Evolutionary conservation across 2,113 vertebrate genomes (phyloP).

Genomic region (Anser brachyrhynchus): DNA sequence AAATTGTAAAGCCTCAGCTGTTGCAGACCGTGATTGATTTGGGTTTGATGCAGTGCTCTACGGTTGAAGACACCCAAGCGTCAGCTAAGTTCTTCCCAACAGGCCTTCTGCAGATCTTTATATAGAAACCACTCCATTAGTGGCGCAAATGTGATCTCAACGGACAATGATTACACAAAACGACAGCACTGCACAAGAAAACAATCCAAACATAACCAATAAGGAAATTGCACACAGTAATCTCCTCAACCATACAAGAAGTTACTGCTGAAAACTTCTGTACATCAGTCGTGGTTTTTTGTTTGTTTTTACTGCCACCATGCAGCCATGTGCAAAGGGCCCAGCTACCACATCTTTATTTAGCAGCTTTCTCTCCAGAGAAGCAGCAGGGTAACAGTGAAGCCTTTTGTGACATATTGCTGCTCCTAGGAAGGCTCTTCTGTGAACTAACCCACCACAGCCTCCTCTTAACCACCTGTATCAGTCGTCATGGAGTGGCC

Average conservation of each 20-base stretch:
- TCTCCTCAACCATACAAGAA: background rate
- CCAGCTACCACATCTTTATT: background rate
- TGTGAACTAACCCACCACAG: background rate
- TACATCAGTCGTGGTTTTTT: background rate
- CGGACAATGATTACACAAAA: background rate
- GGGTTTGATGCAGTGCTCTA: background rate
- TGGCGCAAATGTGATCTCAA: rapidly evolving
- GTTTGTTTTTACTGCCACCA: background rate
- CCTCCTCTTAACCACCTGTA: background rate
- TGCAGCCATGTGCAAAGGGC: background rate
- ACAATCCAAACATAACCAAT: rapidly evolving
- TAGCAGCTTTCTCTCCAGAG: background rate
- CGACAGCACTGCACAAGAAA: background rate
- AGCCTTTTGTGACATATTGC: background rate
- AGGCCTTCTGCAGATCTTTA: background rate
- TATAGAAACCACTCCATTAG: background rate
- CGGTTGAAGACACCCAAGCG: background rate
- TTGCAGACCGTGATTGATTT: background rate
- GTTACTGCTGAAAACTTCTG: background rate
- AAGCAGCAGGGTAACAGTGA: background rate
- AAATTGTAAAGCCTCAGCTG: background rate
- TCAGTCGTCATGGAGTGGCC: background rate
- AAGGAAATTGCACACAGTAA: too few species aligned
- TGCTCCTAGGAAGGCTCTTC: background rate
- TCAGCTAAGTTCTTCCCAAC: background rate